A percentile compares a stretch with the other conserved stretches of the same genome.
These are phyloP conservation scores for Artibeus jamaicensis DNA, from an alignment of 2,797 vertebrate species.

Conservation along the genomic window DNA sequence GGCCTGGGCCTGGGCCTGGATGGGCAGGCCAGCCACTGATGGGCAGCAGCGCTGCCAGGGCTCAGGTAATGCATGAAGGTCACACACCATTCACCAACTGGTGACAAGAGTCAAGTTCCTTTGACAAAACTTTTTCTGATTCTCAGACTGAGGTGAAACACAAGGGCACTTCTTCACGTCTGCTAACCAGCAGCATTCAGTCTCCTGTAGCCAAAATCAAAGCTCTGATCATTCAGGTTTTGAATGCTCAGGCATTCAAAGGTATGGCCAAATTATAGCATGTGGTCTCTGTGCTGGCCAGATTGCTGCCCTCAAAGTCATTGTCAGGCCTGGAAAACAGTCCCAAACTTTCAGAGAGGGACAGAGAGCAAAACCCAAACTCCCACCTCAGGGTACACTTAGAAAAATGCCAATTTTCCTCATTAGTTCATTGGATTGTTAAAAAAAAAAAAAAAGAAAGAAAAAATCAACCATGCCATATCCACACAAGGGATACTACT, in stretches of 20 bases:
- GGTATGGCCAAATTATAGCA: neutral
- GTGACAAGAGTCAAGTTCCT: neutral
- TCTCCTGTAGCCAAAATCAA: neutral
- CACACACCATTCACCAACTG: neutral
- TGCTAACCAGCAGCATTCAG: neutral
- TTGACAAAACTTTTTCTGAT: neutral
- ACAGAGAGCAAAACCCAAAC: neutral
- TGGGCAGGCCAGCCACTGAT: no score
- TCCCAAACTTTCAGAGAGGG: neutral
- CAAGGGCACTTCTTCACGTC: neutral
- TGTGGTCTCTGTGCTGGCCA: no score
- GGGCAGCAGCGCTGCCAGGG: neutral
- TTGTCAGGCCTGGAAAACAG: neutral
- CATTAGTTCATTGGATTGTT: neutral
- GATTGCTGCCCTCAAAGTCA: neutral
- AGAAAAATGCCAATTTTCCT: neutral
- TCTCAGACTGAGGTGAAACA: neutral
- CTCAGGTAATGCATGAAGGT: fast-evolving
- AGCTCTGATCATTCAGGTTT: neutral
- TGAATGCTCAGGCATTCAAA: neutral
- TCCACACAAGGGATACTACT: neutral
- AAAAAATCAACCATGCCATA: neutral
- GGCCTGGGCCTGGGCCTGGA: neutral
- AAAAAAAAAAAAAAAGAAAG: neutral
- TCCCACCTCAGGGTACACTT: neutral